Conservation (phyloP, 1,140 invertebrate genomes). For the Brachionus rubens region DNA sequence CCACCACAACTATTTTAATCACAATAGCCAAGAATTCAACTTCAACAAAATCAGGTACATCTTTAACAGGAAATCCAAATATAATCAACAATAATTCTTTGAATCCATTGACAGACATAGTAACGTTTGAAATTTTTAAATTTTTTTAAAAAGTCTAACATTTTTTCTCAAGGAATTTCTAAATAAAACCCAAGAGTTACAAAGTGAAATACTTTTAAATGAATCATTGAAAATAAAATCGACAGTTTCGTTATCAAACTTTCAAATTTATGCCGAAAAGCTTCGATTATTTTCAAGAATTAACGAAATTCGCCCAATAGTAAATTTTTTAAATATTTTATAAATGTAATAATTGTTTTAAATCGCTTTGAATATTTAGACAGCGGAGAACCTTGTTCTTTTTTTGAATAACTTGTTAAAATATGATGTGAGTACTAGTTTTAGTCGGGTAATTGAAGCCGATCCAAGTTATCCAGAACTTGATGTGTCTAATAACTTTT, state of each 20-base stretch:
- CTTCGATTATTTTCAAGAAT: not conserved
- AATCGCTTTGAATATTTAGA: not conserved
- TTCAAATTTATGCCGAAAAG: not conserved
- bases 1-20: no score
- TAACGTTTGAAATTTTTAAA: no score
- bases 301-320: not conserved
- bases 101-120: no score
- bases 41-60: no score
- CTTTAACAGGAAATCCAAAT: no score
- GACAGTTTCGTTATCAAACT: not conserved
- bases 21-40: no score
- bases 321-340: not conserved
- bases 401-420: not conserved
- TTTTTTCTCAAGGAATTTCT: slow-evolving; percentile 4
- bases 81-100: no score
- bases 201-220: slow-evolving; percentile 16
- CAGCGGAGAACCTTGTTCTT: not conserved
- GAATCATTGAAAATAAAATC: not conserved
- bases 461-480: no score
- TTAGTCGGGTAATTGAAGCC: no score
- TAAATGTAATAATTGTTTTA: not conserved
- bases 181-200: not conserved
- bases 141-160: no score
- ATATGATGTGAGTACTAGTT: not conserved
- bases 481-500: no score